A percentile compares a stretch with the other conserved stretches of the same genome.
These are phyloP conservation scores for Dryoscopus gambensis DNA, from an alignment of 2,113 vertebrate genomes.

Conservation along the genomic window DNA sequence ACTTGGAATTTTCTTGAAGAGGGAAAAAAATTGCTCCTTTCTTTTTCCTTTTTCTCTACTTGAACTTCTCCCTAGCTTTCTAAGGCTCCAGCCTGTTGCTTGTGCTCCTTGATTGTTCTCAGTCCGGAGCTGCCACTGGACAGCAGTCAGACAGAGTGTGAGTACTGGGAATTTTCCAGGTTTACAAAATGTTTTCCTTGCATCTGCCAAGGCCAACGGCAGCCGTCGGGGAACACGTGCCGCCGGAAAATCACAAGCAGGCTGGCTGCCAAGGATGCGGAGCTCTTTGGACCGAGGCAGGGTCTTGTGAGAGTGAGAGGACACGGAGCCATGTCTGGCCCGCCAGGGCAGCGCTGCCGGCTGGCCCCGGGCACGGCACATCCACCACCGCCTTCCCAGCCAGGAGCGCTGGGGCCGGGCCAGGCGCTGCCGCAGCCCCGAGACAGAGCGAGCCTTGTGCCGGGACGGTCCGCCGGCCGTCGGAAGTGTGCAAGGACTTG, in stretches of 20 bases:
- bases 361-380: not conserved
- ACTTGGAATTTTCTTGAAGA: not conserved
- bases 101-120: not conserved
- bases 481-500: accelerated
- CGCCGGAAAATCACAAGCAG: slow-evolving; percentile 48
- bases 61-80: not conserved
- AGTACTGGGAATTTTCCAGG: slow-evolving; percentile 42
- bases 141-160: not conserved
- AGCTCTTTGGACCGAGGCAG: not conserved
- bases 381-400: accelerated
- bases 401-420: not conserved
- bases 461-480: accelerated
- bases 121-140: not conserved
- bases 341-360: not conserved
- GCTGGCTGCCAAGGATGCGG: not conserved
- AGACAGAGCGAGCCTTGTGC: accelerated
- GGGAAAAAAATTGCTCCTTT: not conserved
- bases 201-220: not conserved
- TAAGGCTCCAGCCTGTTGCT: not conserved
- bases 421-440: not conserved
- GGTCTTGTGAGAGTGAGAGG: not conserved
- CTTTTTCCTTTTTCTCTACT: not conserved
- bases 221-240: not conserved
- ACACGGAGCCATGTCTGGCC: not conserved
- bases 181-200: slow-evolving; percentile 21